phyloP scores from a whole-genome alignment of 2,113 vertebrate species.

The Dendropsophus ebraccatus region DNA sequence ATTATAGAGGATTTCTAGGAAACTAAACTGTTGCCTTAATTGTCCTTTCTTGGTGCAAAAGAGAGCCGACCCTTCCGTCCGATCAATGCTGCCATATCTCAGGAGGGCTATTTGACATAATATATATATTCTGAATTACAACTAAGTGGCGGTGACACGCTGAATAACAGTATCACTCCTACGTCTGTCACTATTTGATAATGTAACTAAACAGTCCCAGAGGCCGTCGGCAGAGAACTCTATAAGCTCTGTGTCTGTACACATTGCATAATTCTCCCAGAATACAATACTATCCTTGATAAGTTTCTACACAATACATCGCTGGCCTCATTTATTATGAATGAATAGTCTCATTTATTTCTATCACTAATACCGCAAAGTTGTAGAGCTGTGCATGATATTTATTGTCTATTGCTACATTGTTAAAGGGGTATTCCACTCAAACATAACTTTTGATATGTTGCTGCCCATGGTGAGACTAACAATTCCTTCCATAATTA shows the following conservation, averaged over 20 bases:
- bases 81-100: slow-evolving; percentile 23
- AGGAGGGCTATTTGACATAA: slow-evolving; percentile 22
- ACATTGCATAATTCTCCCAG: not conserved
- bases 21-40: no score
- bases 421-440: not conserved
- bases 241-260: not conserved
- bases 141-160: slow-evolving; percentile 10
- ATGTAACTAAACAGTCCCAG: slow-evolving; percentile 19
- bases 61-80: not conserved
- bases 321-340: not conserved
- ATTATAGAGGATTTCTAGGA: not conserved
- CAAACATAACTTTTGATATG: no score
- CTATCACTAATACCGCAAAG: not conserved
- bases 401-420: not conserved
- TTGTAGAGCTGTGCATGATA: not conserved
- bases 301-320: not conserved
- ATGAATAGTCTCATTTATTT: not conserved
- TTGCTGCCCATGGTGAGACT: no score
- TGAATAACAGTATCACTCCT: not conserved
- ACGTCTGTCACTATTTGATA: not conserved
- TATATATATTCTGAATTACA: slow-evolving; percentile 14
- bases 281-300: not conserved
- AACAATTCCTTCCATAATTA: no score
- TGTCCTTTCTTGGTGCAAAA: not conserved
- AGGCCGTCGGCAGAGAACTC: not conserved